phyloP scores from a whole-genome alignment of 2,888 invertebrate genomes.

The Leptogaster cylindrica region DNA sequence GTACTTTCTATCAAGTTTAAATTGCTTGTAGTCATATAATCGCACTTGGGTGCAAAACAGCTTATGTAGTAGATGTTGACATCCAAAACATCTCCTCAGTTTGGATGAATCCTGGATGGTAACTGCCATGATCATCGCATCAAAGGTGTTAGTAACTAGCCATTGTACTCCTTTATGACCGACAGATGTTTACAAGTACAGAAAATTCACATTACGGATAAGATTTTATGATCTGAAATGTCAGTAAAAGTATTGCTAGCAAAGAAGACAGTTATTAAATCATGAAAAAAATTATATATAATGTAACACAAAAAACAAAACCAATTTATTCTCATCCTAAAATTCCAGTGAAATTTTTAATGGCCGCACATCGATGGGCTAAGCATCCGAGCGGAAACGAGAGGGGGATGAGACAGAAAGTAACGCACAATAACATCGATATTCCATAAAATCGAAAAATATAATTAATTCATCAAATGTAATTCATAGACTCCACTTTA shows the following conservation, averaged over 20 bases:
- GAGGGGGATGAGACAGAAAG: background rate
- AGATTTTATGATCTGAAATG: conserved; percentile 15
- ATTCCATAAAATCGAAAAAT: background rate
- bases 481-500: background rate
- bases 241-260: conserved; percentile 5
- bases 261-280: conserved; percentile 18
- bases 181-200: conserved; percentile 14
- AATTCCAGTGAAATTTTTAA: conserved; percentile 3
- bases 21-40: conserved; percentile 45
- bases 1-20: conserved; percentile 45
- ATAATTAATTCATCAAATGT: conserved; percentile 5
- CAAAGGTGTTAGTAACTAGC: conserved; percentile 1
- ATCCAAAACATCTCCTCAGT: conserved; percentile 25
- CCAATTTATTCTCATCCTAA: background rate
- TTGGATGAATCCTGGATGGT: background rate
- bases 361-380: background rate
- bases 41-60: conserved; percentile 44
- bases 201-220: background rate
- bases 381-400: background rate
- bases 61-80: conserved; percentile 29
- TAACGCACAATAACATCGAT: conserved; percentile 4
- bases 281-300: too few relatives aligned
- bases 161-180: conserved; percentile 18
- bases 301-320: too few relatives aligned
- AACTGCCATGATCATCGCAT: background rate